These are phyloP conservation scores for Hanleya hanleyi DNA, from an alignment of 2,888 invertebrate species.

Conservation along the genomic window DNA sequence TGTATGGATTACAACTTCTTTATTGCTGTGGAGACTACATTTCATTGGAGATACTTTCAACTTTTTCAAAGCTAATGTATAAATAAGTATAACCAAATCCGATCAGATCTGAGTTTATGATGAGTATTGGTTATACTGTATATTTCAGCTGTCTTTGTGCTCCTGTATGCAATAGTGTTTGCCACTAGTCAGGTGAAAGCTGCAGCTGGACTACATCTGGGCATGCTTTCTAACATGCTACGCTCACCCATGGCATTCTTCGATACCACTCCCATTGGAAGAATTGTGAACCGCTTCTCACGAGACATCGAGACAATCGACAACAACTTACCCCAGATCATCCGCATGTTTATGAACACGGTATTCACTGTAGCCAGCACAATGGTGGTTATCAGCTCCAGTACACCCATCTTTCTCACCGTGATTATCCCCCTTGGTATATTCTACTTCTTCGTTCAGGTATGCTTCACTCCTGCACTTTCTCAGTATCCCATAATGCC, in stretches of 20 bases:
- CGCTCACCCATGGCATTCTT: slow-evolving; percentile 69
- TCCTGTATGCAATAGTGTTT: slow-evolving; percentile 50
- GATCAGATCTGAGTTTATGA: no score
- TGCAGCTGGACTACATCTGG: slow-evolving; percentile 53
- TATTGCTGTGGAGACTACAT: no score
- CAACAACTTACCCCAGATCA: slow-evolving; percentile 48
- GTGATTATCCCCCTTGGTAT: slow-evolving; percentile 69
- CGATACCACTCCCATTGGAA: slow-evolving; percentile 73
- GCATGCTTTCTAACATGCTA: slow-evolving; percentile 56
- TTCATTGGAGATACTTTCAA: no score
- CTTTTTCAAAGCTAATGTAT: no score
- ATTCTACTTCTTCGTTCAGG: slow-evolving; percentile 72
- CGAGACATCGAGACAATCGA: slow-evolving; percentile 61
- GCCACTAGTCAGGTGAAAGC: slow-evolving; percentile 63
- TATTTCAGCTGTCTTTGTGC: slow-evolving; percentile 54
- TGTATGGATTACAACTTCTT: no score
- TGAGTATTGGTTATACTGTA: no score
- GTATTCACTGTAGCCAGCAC: slow-evolving; percentile 62
- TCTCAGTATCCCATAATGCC: no score
- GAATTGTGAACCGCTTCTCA: slow-evolving; percentile 71
- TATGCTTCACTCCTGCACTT: no score
- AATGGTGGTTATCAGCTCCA: slow-evolving; percentile 70
- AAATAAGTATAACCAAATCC: no score
- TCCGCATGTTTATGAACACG: slow-evolving; percentile 50
- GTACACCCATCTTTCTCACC: slow-evolving; percentile 67